Evolutionary conservation across 2,888 invertebrate genomes (phyloP).

Genomic region (Clusia tigrina): DNA sequence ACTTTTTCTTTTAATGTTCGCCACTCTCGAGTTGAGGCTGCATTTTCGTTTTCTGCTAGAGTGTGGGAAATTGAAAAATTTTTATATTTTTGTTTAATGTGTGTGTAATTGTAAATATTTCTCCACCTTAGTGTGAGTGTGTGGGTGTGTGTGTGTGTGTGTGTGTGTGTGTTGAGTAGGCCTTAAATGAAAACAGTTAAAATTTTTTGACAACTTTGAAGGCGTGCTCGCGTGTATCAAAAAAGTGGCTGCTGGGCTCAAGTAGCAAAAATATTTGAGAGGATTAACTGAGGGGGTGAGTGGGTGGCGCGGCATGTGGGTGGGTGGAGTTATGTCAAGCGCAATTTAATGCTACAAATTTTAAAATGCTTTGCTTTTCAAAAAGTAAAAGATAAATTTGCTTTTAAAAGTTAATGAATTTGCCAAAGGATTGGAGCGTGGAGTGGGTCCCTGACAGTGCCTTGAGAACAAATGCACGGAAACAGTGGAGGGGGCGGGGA

Average conservation of each 20-base stretch:
- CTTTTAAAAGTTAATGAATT: neutral
- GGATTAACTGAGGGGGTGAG: neutral
- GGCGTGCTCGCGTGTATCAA: neutral
- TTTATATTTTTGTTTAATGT: conserved; percentile 45
- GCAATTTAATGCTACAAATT: neutral
- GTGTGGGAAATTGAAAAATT: conserved; percentile 36
- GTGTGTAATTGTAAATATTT: conserved; percentile 57
- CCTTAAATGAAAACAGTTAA: neutral
- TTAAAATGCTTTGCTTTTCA: neutral
- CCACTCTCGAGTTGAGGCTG: neutral
- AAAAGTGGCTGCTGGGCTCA: conserved; percentile 3
- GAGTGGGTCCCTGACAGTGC: neutral
- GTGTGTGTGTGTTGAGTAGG: neutral
- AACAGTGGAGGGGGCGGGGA: too few species aligned
- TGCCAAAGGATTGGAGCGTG: neutral
- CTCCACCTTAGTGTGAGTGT: conserved; percentile 13
- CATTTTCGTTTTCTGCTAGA: conserved; percentile 4
- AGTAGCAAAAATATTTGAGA: conserved; percentile 36
- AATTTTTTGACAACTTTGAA: conserved; percentile 26
- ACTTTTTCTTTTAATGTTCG: neutral
- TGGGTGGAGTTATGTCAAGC: neutral
- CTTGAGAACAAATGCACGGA: too few species aligned
- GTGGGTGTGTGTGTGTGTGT: too few species aligned
- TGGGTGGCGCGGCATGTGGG: neutral
- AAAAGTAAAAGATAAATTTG: neutral